Base-by-base conservation (phyloP, 2,797 vertebrate species). In the Sebastes jordani region DNA sequence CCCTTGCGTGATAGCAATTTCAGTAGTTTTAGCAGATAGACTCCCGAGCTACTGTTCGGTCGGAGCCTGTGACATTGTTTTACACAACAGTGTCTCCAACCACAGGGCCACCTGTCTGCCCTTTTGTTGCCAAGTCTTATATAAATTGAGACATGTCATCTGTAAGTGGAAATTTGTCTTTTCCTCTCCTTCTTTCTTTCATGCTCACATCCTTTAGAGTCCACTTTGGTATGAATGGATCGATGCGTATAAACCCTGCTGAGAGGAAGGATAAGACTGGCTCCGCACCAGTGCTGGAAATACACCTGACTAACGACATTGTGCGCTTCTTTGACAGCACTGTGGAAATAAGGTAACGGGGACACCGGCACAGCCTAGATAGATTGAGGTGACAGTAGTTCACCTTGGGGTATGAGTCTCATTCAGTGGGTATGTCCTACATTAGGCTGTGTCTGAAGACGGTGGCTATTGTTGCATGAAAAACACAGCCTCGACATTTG, bases 201-300 rank as follows among this genome's bases (percentile, higher is more conserved):
- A 38, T 32, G 20, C 66, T 64, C 61, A 67, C 74, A 29, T 77
- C 76, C 64, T 80, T 7, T 1, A 99, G 98, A 94, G 91, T 99
- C 92, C 98, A 99, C 93, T 99, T 99, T 13, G 98, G 98, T 49
- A 98, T 99, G 97, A 98, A 97, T 3, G 98, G 98, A 70, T 98
- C 95, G n/a, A 86, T 99, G 92, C 49, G 77, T 66, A 96, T 99
- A 92, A 99, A 98, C 91, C 92, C 95, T 59, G 77, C 76, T 22
- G 88, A 93, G 80, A 91, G 54, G 71, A 95, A 93, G 85, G 92
- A 89, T 27, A 90, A 84, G 86, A 94, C 83, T 27, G 91, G 90
- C 86, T 76, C 80, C 9, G 23, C 66, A 36, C 92, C 96, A 1
- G 69, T 79, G 78, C 85, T 99, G 87, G 95, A 98, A 93, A 89